These are phyloP conservation scores for Cremastinae sp. DNA, from an alignment of 2,888 invertebrate genomes.

Conservation along the genomic window DNA sequence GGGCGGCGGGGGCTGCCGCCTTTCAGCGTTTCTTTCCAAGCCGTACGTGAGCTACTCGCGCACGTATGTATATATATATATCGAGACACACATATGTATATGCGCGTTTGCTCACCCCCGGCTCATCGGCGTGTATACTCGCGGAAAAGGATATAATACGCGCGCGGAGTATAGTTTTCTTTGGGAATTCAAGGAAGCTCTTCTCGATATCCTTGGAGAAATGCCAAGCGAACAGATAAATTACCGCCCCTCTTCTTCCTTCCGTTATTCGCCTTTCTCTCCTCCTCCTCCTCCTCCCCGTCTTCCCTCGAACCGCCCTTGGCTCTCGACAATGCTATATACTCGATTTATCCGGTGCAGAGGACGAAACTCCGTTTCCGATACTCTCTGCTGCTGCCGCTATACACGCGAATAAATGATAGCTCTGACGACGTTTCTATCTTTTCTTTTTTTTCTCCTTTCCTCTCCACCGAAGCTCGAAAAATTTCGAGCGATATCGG, in stretches of 20 bases:
- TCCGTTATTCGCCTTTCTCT: background rate
- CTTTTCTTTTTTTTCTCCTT: background rate
- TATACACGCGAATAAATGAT: background rate
- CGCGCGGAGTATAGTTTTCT: constrained; percentile 14
- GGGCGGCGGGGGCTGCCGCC: too few species aligned
- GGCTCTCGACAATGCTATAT: constrained; percentile 34
- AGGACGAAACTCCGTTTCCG: constrained; percentile 25
- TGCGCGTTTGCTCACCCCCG: background rate
- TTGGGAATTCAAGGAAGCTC: constrained; percentile 55
- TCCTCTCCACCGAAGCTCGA: background rate
- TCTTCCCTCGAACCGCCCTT: too few species aligned
- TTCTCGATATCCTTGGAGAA: constrained; percentile 60
- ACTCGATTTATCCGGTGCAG: constrained; percentile 48
- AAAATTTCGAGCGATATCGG: constrained; percentile 14
- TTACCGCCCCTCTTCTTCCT: constrained; percentile 25
- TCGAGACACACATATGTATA: too few species aligned
- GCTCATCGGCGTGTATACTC: background rate
- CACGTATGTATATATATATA: too few species aligned
- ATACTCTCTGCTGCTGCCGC: background rate
- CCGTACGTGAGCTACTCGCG: too few species aligned
- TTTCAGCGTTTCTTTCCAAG: background rate
- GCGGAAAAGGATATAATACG: background rate
- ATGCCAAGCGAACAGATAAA: constrained; percentile 61
- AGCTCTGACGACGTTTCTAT: constrained; percentile 8
- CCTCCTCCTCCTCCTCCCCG: too few species aligned